Percentiles rank a stretch among this genome's conserved stretches.
Evolutionary conservation across 2,797 vertebrate species (phyloP).

Genomic region (Heterohyrax brucei): DNA sequence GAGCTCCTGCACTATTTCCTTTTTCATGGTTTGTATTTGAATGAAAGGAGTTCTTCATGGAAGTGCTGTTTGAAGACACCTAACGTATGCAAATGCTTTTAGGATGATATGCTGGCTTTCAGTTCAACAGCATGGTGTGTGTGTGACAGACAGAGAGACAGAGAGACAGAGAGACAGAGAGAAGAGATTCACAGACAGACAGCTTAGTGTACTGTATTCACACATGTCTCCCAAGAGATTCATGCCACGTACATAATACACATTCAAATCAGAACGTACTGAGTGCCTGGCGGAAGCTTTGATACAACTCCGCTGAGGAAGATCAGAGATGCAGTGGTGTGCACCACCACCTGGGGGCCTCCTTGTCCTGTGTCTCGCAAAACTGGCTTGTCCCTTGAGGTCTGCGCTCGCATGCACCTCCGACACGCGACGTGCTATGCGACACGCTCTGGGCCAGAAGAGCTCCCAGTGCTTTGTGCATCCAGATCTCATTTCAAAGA

Average conservation of each 20-base stretch:
- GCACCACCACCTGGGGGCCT: background rate
- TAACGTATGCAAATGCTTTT: background rate
- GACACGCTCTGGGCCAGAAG: background rate
- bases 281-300: background rate
- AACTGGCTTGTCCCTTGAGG: background rate
- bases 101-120: background rate
- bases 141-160: background rate
- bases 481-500: background rate
- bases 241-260: background rate
- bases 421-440: rapidly evolving
- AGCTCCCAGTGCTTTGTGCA: background rate
- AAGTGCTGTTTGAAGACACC: background rate
- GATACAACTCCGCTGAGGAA: background rate
- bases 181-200: background rate
- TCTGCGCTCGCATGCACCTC: background rate
- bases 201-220: background rate
- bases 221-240: background rate
- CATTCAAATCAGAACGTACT: background rate
- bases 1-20: background rate
- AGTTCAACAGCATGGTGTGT: background rate
- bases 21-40: background rate
- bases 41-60: background rate
- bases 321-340: background rate
- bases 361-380: background rate
- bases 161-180: too few species aligned